Conservation (phyloP, 1,140 invertebrate genomes). For the Anastrepha obliqua region DNA sequence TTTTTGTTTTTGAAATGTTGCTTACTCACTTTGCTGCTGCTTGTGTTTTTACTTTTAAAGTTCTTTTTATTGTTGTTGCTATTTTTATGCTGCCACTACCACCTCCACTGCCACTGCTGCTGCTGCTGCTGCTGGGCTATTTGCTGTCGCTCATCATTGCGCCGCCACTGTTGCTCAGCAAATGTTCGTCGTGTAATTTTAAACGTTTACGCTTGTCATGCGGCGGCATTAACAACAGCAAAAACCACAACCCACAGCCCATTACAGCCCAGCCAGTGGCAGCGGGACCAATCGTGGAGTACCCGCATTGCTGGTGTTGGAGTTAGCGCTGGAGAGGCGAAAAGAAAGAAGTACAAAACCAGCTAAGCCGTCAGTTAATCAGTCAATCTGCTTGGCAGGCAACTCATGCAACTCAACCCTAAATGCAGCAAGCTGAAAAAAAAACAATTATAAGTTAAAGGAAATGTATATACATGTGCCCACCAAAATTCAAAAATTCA, state of each 20-base stretch:
- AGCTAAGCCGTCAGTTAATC: slow-evolving; percentile 37
- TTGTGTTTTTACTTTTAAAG: slow-evolving; percentile 26
- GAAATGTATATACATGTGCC: too few relatives aligned
- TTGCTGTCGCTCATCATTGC: neutral
- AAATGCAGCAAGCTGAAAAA: neutral
- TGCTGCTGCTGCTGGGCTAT: neutral
- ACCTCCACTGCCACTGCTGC: neutral
- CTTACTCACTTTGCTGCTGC: neutral
- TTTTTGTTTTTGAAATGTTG: neutral
- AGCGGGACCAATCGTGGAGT: neutral
- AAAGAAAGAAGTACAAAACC: slow-evolving; percentile 3
- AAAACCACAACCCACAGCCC: neutral
- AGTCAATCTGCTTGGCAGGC: slow-evolving; percentile 25
- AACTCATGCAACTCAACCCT: neutral
- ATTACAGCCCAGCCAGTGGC: neutral
- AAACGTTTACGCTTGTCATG: slow-evolving; percentile 52
- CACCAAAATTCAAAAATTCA: too few relatives aligned
- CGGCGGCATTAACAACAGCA: slow-evolving; percentile 39
- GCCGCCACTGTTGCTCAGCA: neutral
- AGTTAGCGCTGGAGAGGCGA: neutral
- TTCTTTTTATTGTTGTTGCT: slow-evolving; percentile 14
- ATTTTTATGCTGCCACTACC: slow-evolving; percentile 35
- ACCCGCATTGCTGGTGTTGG: neutral
- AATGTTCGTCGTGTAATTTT: neutral
- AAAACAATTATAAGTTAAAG: neutral